Conservation (phyloP, 2,113 vertebrate genomes). For the Anguilla japonica region DNA sequence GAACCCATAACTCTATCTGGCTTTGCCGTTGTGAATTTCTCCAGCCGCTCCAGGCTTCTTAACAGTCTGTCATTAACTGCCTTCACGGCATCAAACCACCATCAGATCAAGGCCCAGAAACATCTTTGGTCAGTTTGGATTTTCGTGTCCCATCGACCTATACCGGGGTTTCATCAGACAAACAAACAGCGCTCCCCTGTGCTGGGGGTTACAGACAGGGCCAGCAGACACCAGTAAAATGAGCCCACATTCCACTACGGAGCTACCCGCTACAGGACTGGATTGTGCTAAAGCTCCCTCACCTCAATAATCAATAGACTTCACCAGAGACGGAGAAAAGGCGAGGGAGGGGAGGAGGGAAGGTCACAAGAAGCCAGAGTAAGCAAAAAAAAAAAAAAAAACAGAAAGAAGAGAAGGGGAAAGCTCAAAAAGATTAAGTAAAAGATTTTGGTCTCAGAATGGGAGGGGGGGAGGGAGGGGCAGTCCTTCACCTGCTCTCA, state of each 20-base stretch:
- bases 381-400: constrained; percentile 18
- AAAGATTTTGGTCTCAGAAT: constrained; percentile 10
- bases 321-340: neutral
- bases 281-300: neutral
- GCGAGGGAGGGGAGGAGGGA: neutral
- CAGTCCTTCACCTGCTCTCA: neutral
- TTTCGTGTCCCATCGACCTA: neutral
- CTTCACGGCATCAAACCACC: neutral
- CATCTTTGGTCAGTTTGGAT: neutral
- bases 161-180: neutral
- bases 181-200: neutral
- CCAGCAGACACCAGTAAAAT: neutral
- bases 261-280: neutral
- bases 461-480: neutral
- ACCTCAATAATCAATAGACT: constrained; percentile 24
- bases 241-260: neutral
- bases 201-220: neutral
- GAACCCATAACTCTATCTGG: constrained; percentile 8
- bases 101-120: too few species aligned
- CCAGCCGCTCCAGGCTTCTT: neutral
- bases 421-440: neutral
- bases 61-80: neutral
- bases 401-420: neutral
- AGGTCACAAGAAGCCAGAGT: constrained; percentile 12
- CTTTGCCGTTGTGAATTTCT: neutral